Percentiles rank a stretch among this genome's conserved stretches.
Evolutionary conservation across 2,888 invertebrate species (phyloP).

Genomic region (Periphyllus acericola): DNA sequence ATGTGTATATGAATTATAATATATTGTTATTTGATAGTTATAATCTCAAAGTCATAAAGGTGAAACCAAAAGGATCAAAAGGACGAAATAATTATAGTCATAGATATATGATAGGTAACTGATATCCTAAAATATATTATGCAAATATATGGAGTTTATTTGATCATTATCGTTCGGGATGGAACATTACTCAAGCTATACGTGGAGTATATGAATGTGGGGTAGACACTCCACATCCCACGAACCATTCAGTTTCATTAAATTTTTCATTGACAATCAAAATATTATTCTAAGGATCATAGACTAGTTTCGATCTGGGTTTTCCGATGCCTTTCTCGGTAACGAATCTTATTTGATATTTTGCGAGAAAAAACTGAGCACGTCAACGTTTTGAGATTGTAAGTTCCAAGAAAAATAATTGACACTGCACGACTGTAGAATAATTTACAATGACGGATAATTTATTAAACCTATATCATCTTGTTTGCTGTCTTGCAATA

Average conservation of each 20-base stretch:
- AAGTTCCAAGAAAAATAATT: neutral
- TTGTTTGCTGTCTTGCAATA: no score
- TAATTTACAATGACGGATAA: no score
- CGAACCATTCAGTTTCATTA: no score
- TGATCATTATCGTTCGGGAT: neutral
- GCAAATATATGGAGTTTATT: neutral
- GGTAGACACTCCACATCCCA: no score
- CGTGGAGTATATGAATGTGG: no score
- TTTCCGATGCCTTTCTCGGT: neutral
- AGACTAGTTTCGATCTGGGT: neutral
- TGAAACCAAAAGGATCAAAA: neutral
- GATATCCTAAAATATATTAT: neutral
- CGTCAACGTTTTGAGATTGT: neutral
- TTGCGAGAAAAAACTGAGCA: neutral
- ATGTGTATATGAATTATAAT: no score
- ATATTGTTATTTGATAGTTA: neutral
- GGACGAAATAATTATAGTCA: neutral
- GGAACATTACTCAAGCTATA: no score
- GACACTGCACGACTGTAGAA: no score
- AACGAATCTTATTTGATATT: neutral
- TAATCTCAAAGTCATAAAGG: neutral
- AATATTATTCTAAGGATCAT: neutral
- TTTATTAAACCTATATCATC: no score
- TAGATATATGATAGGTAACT: neutral
- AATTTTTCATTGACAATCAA: neutral